phyloP scores from a whole-genome alignment of 2,113 vertebrate genomes.

The Ciconia stormi region DNA sequence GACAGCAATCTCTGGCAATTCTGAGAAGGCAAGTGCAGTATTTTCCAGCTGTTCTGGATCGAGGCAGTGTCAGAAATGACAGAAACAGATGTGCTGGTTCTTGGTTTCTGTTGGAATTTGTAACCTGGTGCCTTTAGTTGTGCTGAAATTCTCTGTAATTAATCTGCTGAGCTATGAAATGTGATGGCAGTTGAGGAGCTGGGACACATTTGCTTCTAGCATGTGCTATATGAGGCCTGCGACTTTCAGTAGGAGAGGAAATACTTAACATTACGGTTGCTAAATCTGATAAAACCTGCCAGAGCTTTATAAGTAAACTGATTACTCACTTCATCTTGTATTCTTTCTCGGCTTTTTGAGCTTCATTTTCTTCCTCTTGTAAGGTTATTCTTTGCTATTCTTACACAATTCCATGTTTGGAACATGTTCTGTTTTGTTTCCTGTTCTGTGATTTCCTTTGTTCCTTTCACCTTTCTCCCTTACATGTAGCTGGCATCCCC shows the following conservation, averaged over 20 bases:
- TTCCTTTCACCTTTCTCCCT: neutral
- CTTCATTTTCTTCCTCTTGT: neutral
- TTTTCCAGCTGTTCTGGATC: neutral
- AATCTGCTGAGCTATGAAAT: neutral
- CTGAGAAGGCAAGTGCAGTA: neutral
- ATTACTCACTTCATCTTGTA: neutral
- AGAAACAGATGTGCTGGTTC: neutral
- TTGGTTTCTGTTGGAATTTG: neutral
- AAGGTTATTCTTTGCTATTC: neutral
- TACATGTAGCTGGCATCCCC: neutral
- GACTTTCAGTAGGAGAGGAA: neutral
- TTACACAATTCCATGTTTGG: neutral
- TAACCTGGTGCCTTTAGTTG: neutral
- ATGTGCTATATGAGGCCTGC: rapidly evolving
- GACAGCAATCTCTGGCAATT: neutral
- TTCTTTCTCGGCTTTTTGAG: neutral
- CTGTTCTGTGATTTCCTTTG: neutral
- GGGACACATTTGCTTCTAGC: neutral
- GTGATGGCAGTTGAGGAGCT: neutral
- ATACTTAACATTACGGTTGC: neutral
- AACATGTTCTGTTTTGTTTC: neutral
- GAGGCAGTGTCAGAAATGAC: neutral
- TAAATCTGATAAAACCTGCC: neutral
- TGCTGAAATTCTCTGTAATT: neutral
- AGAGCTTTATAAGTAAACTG: neutral